Conservation (phyloP, 2,113 vertebrate genomes). For the Cyprinus carpio region DNA sequence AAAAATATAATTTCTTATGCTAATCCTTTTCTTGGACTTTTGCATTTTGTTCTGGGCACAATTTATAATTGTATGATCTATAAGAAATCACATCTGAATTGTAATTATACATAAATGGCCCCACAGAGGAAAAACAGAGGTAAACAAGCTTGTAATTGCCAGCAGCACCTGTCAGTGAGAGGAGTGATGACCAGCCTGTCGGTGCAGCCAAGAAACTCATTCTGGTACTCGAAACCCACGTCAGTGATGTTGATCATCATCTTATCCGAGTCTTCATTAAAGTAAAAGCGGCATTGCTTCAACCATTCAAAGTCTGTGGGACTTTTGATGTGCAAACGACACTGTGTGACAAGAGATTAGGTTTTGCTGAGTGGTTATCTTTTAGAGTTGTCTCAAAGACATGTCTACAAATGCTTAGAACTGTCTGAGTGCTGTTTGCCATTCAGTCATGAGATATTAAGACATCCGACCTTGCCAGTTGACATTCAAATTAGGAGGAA, state of each 20-base stretch:
- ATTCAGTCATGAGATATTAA: background rate
- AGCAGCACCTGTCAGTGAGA: constrained; percentile 88
- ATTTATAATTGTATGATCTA: no score
- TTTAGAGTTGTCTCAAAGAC: background rate
- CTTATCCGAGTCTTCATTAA: constrained; percentile 89
- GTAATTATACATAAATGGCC: background rate
- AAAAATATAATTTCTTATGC: no score
- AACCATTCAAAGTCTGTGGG: constrained; percentile 93
- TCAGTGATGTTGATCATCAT: constrained; percentile 93
- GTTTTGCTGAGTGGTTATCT: background rate
- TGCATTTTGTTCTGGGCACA: no score
- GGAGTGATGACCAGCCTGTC: constrained; percentile 96
- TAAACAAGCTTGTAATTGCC: constrained; percentile 1
- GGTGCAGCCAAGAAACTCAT: constrained; percentile 96
- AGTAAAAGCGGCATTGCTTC: constrained; percentile 97
- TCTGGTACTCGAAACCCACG: constrained; percentile 90
- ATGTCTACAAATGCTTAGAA: background rate
- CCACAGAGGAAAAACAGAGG: background rate
- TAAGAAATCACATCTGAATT: background rate
- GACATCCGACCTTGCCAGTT: background rate
- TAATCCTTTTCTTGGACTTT: no score
- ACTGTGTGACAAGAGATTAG: constrained; percentile 72
- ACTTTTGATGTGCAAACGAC: constrained; percentile 86
- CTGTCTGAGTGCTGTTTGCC: background rate
- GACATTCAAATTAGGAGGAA: constrained; percentile 4